A percentile compares a stretch with the other conserved stretches of the same genome.
Evolutionary conservation across 2,797 vertebrate genomes (phyloP).

Genomic region (Pangasius macronema): DNA sequence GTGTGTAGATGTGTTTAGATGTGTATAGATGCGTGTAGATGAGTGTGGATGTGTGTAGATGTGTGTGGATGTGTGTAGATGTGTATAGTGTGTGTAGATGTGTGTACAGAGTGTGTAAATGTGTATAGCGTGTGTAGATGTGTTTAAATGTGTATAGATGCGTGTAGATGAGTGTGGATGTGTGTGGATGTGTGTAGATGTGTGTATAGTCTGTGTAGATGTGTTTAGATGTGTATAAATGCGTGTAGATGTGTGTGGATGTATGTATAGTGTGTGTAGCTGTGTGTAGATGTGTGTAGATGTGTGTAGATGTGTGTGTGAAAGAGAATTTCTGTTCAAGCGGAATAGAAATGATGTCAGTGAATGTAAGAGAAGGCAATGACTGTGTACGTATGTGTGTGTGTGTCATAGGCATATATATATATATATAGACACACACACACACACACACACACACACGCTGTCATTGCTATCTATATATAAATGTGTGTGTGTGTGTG

Average conservation of each 20-base stretch:
- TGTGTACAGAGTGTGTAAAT: neutral
- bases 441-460: neutral
- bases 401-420: neutral
- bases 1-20: no score
- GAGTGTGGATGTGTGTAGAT: no score
- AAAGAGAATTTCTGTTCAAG: neutral
- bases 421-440: neutral
- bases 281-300: no score
- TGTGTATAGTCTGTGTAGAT: no score
- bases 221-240: neutral
- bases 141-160: no score
- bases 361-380: neutral
- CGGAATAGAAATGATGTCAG: neutral
- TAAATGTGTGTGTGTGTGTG: slow-evolving; percentile 7
- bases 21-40: neutral
- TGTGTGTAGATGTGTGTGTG: neutral
- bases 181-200: neutral
- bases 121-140: neutral
- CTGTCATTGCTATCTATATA: neutral
- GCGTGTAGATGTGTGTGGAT: neutral
- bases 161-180: neutral
- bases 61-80: neutral
- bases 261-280: no score
- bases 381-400: neutral
- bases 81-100: neutral